These are phyloP conservation scores for Clarias gariepinus DNA, from an alignment of 2,113 vertebrate species.

Conservation along the genomic window DNA sequence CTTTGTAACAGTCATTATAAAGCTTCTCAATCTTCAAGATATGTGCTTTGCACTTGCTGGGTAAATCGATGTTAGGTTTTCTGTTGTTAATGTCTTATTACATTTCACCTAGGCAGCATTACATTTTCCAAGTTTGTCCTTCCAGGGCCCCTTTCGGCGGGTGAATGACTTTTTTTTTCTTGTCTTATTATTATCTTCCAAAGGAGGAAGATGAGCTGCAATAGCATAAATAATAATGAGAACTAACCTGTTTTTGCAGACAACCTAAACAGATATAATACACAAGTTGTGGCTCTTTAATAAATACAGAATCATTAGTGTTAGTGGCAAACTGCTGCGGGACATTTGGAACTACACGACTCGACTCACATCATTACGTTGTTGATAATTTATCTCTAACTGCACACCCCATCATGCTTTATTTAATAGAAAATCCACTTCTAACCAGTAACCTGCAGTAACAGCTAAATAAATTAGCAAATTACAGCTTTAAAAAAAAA, in stretches of 20 bases:
- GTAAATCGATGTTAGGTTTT: background rate
- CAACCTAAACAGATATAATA: background rate
- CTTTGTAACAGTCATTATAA: background rate
- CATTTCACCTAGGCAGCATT: too few species aligned
- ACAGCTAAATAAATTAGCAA: background rate
- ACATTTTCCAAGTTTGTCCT: too few species aligned
- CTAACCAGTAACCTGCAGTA: background rate
- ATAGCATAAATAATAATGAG: background rate
- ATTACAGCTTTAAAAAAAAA: background rate
- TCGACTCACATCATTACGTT: too few species aligned
- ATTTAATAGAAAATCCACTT: background rate
- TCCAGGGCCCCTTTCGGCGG: too few species aligned
- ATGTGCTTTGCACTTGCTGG: background rate
- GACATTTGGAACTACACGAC: background rate
- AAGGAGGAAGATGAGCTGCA: background rate
- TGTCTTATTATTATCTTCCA: too few species aligned
- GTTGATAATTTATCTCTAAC: background rate
- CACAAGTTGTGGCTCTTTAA: background rate
- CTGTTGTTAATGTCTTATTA: too few species aligned
- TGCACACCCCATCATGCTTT: background rate
- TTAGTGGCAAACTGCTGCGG: background rate
- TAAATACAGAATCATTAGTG: conserved; percentile 6
- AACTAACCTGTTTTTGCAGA: background rate
- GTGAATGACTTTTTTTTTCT: too few species aligned
- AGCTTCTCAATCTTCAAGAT: background rate